A percentile compares a stretch with the other conserved stretches of the same genome.
Evolutionary conservation across 2,888 invertebrate genomes (phyloP).

Genomic region (Zhuqinia jingwanae): DNA sequence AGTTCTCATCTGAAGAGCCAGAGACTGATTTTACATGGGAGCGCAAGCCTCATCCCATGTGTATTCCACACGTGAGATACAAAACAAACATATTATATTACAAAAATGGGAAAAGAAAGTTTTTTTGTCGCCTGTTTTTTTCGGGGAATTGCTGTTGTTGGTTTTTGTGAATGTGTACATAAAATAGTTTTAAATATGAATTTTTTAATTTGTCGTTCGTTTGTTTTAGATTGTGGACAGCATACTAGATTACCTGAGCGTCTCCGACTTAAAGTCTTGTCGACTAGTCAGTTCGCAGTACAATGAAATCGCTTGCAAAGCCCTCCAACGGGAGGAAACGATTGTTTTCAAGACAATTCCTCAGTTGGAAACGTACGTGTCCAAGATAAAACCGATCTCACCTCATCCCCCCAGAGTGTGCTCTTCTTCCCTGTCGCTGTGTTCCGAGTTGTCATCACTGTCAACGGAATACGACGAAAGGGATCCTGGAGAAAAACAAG

Average conservation of each 20-base stretch:
- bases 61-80: constrained; percentile 74
- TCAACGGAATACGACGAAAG: constrained; percentile 32
- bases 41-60: constrained; percentile 74
- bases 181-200: background rate
- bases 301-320: constrained; percentile 72
- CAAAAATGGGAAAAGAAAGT: no score
- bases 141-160: background rate
- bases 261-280: constrained; percentile 66
- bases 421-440: constrained; percentile 46
- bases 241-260: constrained; percentile 60
- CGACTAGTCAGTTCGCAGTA: constrained; percentile 73
- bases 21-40: constrained; percentile 71
- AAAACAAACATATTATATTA: constrained; percentile 19
- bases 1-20: constrained; percentile 45
- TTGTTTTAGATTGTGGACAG: constrained; percentile 70
- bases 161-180: no score
- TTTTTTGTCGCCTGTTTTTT: background rate
- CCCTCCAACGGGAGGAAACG: constrained; percentile 67
- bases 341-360: constrained; percentile 67
- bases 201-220: constrained; percentile 35
- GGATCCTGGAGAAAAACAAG: constrained; percentile 39
- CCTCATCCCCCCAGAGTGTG: background rate
- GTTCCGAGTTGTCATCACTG: constrained; percentile 31
- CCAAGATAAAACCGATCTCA: constrained; percentile 70
- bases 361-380: constrained; percentile 67